phyloP scores from a whole-genome alignment of 1,140 invertebrate genomes.

The Parapsyche elsis region DNA sequence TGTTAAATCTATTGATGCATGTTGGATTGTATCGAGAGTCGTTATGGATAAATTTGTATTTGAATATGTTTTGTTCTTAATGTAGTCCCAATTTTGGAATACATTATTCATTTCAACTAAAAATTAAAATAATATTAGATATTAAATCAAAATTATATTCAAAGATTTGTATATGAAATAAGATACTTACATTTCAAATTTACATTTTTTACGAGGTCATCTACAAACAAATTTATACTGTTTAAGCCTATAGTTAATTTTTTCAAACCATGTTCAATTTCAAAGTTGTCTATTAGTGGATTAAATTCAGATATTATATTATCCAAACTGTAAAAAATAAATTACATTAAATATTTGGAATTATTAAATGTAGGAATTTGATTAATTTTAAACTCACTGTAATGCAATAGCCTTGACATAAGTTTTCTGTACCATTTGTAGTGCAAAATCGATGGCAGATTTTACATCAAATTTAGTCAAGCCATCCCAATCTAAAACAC shows the following conservation, averaged over 20 bases:
- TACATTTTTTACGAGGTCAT: slow-evolving; percentile 58
- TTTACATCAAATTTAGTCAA: slow-evolving; percentile 57
- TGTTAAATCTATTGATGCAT: slow-evolving; percentile 60
- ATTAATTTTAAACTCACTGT: slow-evolving; percentile 57
- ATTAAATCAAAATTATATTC: background rate
- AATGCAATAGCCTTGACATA: slow-evolving; percentile 57
- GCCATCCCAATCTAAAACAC: slow-evolving; percentile 57
- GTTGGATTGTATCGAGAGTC: slow-evolving; percentile 57
- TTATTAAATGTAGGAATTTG: background rate
- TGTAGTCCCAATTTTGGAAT: slow-evolving; percentile 62
- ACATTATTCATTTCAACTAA: slow-evolving; percentile 60
- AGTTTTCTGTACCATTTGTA: slow-evolving; percentile 60
- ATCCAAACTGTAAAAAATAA: slow-evolving; percentile 57
- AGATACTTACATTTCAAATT: slow-evolving; percentile 59
- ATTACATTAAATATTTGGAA: too few relatives aligned
- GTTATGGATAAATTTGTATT: slow-evolving; percentile 58
- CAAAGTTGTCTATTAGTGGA: slow-evolving; percentile 60
- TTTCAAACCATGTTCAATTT: slow-evolving; percentile 59
- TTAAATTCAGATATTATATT: slow-evolving; percentile 62
- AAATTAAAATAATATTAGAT: background rate
- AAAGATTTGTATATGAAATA: background rate
- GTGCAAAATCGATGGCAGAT: slow-evolving; percentile 58
- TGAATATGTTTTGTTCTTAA: slow-evolving; percentile 59
- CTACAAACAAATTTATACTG: slow-evolving; percentile 57
- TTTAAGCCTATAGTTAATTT: slow-evolving; percentile 58